These are phyloP conservation scores for Leptinotarsa haldemani DNA, from an alignment of 2,888 invertebrate genomes.

Conservation along the genomic window DNA sequence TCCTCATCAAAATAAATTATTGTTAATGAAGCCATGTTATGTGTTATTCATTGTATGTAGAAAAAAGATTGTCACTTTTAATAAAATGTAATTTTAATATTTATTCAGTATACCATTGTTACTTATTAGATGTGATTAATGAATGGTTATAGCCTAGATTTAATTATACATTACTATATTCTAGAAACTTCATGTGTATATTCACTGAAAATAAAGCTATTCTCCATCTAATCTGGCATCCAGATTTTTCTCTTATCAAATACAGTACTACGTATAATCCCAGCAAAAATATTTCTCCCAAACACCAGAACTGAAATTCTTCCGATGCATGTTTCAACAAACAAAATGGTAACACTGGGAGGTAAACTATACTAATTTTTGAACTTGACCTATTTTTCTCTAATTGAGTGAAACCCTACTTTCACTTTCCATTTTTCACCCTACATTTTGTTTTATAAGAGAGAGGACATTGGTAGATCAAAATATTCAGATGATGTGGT, in stretches of 20 bases:
- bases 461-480: no score
- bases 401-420: no score
- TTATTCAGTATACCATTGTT: slow-evolving; percentile 52
- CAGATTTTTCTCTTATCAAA: neutral
- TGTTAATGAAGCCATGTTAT: slow-evolving; percentile 39
- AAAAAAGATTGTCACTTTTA: slow-evolving; percentile 44
- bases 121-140: slow-evolving; percentile 46
- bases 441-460: no score
- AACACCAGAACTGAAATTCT: no score
- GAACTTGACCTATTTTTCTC: no score
- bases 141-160: slow-evolving; percentile 49
- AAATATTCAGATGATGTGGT: no score
- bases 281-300: no score
- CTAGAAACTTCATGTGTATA: slow-evolving; percentile 42
- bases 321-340: no score
- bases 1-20: slow-evolving; percentile 30
- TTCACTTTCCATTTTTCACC: no score
- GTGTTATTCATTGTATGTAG: slow-evolving; percentile 37
- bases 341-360: no score
- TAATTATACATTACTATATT: slow-evolving; percentile 18
- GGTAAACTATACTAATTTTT: no score
- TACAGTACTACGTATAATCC: no score
- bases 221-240: slow-evolving; percentile 29
- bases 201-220: slow-evolving; percentile 46
- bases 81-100: slow-evolving; percentile 52